Conservation (phyloP, 2,797 vertebrate genomes). For the Dryobates pubescens region DNA sequence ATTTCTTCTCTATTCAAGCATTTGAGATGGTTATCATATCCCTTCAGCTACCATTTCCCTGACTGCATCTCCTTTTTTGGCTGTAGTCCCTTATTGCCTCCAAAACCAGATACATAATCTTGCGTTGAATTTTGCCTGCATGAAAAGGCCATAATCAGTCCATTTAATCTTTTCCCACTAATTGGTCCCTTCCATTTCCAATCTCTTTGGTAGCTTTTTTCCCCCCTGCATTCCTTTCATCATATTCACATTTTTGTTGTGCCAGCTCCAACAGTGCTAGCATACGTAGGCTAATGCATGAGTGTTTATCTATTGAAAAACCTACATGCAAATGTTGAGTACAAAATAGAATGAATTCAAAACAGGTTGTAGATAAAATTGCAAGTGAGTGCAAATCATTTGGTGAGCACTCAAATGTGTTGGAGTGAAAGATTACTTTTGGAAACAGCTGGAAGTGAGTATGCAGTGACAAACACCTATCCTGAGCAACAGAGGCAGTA, state of each 20-base stretch:
- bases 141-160: conserved; percentile 11
- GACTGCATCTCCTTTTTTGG: neutral
- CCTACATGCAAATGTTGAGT: neutral
- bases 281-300: neutral
- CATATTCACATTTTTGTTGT: neutral
- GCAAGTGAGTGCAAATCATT: neutral
- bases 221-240: neutral
- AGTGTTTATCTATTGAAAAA: neutral
- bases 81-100: neutral
- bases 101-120: conserved; percentile 5
- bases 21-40: neutral
- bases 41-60: neutral
- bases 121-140: neutral
- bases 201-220: neutral
- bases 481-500: neutral
- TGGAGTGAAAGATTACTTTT: neutral
- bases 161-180: conserved; percentile 31
- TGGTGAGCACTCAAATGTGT: neutral
- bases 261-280: neutral
- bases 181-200: conserved; percentile 19
- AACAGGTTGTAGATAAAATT: neutral
- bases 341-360: neutral
- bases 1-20: neutral
- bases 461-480: neutral
- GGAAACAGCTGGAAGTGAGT: neutral